Percentiles rank a stretch among this genome's conserved stretches.
phyloP scores from a whole-genome alignment of 1,140 invertebrate genomes.

The Cheumatopsyche charites region DNA sequence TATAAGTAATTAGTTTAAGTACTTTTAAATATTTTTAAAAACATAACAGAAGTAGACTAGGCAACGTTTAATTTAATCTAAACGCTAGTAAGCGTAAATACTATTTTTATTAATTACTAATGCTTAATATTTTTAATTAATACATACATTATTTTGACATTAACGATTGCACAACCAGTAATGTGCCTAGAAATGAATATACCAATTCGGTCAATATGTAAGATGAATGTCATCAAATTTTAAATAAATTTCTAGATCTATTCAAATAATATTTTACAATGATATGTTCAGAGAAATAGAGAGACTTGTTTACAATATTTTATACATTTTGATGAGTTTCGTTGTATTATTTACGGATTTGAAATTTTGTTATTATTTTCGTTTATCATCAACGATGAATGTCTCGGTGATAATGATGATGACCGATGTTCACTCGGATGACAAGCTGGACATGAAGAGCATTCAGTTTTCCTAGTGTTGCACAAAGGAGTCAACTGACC shows the following conservation, averaged over 20 bases:
- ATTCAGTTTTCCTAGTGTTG: slow-evolving; percentile 35
- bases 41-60: slow-evolving; percentile 16
- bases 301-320: neutral
- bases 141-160: too few relatives aligned
- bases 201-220: too few relatives aligned
- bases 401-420: neutral
- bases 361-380: slow-evolving; percentile 45
- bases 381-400: slow-evolving; percentile 23
- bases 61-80: slow-evolving; percentile 14
- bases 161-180: too few relatives aligned
- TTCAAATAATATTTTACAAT: slow-evolving; percentile 16
- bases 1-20: neutral
- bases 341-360: slow-evolving; percentile 21
- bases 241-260: too few relatives aligned
- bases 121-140: too few relatives aligned
- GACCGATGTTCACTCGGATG: slow-evolving; percentile 19
- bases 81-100: slow-evolving; percentile 20
- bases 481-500: slow-evolving; percentile 11
- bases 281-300: slow-evolving; percentile 24
- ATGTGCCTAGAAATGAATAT: too few relatives aligned
- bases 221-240: too few relatives aligned
- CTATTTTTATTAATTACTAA: neutral
- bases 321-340: neutral
- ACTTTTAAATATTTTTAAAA: slow-evolving; percentile 15
- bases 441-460: slow-evolving; percentile 45